Evolutionary conservation across 1,140 invertebrate genomes (phyloP), one percentile per base, ranked within the genome.

Genomic region (Adoxophyes honmai): DNA sequence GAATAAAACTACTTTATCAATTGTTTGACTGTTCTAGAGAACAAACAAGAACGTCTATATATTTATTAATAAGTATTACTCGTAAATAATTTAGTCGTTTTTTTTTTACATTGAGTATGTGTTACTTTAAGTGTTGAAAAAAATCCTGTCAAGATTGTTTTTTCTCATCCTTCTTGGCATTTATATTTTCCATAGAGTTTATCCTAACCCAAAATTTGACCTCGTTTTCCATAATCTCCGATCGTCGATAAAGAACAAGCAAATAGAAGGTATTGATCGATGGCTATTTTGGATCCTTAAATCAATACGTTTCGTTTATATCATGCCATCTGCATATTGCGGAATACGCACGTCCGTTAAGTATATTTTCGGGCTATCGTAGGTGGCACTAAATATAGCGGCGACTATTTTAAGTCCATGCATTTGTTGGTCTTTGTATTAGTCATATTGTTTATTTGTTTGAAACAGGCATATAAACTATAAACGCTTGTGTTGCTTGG

Each of bases 391-490:
- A 73, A 65, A 63, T 61, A 66, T 70, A 70, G 52, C 21, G 15
- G 9, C 37, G 57, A 55, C 61, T 74, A 70, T 72, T 74, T 74
- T 69, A 77, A 72, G 74, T 74, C 72, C 69, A 74, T 68, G 64
- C 55, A 67, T 51, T 62, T 68, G 38, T 16, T 13, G 14, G 5
- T 28, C 2, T 48, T 28, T 1, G 3, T 16, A 33, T 48, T 48
- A 48, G 18, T 48, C 42, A 48, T 7, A 6, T 4, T 33, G 21
- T 48, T 48, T 48, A 13, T 48, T 48, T 48, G 42, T 8, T 44
- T 44, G 9, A n/a, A n/a, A n/a, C n/a, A n/a, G n/a, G n/a, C 6
- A 28, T 28, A 28, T 28, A 28, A 28, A 28, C 21, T n/a, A n/a
- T n/a, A n/a, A n/a, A n/a, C n/a, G n/a, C n/a, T n/a, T n/a, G n/a